These are phyloP conservation scores for Tapirus terrestris DNA, from an alignment of 2,113 vertebrate genomes.

Conservation along the genomic window DNA sequence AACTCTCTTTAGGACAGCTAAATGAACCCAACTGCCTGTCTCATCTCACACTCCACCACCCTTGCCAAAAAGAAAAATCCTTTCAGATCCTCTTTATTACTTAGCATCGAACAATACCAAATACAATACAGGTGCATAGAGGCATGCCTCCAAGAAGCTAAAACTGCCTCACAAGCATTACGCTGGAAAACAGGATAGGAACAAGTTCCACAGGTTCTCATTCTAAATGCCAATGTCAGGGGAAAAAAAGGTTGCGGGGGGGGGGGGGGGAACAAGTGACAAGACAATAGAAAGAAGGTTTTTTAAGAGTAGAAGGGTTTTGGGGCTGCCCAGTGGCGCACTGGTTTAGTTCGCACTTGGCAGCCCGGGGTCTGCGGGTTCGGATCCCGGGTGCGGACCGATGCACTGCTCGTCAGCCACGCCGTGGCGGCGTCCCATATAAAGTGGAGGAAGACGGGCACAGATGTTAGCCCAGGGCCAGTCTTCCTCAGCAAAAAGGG, in stretches of 20 bases:
- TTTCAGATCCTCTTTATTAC: background rate
- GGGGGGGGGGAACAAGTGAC: background rate
- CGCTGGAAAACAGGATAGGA: background rate
- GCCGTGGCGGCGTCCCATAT: no score
- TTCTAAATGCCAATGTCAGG: conserved; percentile 34
- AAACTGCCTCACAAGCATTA: background rate
- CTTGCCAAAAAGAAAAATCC: background rate
- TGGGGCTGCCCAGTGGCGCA: no score
- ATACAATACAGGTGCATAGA: background rate
- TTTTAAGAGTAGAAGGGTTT: background rate
- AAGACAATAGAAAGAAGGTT: background rate
- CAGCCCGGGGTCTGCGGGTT: no score
- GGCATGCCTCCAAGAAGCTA: background rate
- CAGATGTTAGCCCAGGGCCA: no score
- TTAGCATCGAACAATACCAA: background rate
- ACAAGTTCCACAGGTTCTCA: background rate
- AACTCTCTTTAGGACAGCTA: conserved; percentile 11
- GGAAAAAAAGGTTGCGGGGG: background rate
- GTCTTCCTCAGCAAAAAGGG: no score
- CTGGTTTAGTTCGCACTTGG: no score
- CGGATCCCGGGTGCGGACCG: no score
- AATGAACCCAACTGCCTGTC: background rate
- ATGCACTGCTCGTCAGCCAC: no score
- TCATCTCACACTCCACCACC: background rate
- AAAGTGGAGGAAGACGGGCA: no score